Evolutionary conservation across 2,888 invertebrate genomes (phyloP), one percentile per base, ranked within the genome.

Genomic region (Trachelus troglodyta): DNA sequence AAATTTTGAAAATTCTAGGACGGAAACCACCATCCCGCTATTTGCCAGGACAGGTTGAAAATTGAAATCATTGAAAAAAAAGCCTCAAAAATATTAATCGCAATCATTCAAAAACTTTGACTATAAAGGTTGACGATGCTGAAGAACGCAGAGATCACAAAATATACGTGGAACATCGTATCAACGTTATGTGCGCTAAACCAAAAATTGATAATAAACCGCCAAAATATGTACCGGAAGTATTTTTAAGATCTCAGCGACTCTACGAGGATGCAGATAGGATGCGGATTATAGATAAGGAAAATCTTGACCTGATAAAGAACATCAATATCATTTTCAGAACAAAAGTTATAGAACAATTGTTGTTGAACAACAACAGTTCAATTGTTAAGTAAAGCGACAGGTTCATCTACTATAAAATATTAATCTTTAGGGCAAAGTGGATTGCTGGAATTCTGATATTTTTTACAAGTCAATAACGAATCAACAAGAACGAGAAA

Each of bases 291-390:
- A 90, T 93, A 76, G 93, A 94, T 85, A 92, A 88, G 84, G 92
- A 94, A 73, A 95, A 95, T 87, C 93, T 94, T 84, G 92, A 93
- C 23, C 86, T 95, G 12, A 85, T 95, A 12, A 93, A 93, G 85
- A 92, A 91, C 78, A 94, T 95, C 79, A 94, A 94, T 83, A 83
- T 90, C 33, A 94, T 95, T 82, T 33, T 31, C 71, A 40, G 40
- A 40, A 40, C 40, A 40, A 40, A 40, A 0, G 40, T 40, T 40
- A 40, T 4, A 1, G 40, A 40, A 6, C 40, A 40, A 40, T n/a
- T n/a, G n/a, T n/a, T n/a, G n/a, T n/a, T n/a, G n/a, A n/a, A n/a
- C n/a, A 40, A 6, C 40, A 40, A 40, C 1, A 33, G 3, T 71
- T 33, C 6, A 40, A 40, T 40, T 40, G 0, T 40, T 40, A 40